Evolutionary conservation across 2,113 vertebrate species (phyloP), one percentile per base, ranked within the genome.

Genomic region (Rhinolophus sinicus): DNA sequence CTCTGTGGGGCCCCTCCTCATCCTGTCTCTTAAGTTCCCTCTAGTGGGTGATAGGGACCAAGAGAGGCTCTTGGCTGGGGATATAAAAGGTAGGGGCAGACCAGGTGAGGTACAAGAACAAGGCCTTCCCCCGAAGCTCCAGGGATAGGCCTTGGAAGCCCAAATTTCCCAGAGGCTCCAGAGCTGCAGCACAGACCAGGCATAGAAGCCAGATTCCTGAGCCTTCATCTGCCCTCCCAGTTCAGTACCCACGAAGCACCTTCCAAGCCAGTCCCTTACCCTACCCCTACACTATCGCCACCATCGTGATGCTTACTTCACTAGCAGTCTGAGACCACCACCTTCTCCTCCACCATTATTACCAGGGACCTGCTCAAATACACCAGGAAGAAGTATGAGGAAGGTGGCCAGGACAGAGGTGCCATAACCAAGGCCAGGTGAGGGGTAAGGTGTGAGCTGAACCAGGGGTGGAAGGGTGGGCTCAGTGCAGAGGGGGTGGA

Each of bases 381-480:
- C 0, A 14, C 9, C 0, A 22, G 54, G 62, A 33, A 26, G 56
- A 35, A 11, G 1, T 14, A 13, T 13, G 15, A 76, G 3, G 16
- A 22, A 15, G 16, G 28, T 24, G 15, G 21, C 65, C 35, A 22
- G 76, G 56, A 62, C 21, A 38, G 26, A 72, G 50, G 16, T 12
- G 30, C 18, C 24, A 0, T 9, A 28, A 30, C 3, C 22, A 69
- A 60, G 81, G 19, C 11, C 3, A 8, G 38, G n/a, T 15, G 19
- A 1, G 26, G 22, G 8, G 15, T 9, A 30, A 13, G 18, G 8
- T 24, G 10, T 1, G 19, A 40, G 60, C 18, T 22, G 64, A 80
- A 14, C 58, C 33, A 12, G 35, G 28, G 28, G 33, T 3, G 26
- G 12, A 54, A 52, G 14, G 8, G 2, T 50, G 54, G 33, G 16